Evolutionary conservation across 2,888 invertebrate species (phyloP).

Genomic region (Strigamia transsilvanica): DNA sequence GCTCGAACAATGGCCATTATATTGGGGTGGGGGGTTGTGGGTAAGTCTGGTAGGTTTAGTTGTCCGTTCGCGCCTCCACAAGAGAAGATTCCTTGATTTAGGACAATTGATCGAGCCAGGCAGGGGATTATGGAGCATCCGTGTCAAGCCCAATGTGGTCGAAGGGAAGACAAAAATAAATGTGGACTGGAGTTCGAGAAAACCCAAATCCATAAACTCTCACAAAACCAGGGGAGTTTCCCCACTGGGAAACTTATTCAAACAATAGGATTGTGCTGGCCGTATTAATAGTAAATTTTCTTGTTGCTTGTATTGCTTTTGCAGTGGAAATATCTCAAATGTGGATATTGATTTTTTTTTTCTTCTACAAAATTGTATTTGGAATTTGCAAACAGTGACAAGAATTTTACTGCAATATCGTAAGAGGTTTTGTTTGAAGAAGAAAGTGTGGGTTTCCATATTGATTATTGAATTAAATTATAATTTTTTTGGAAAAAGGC

Average conservation of each 20-base stretch:
- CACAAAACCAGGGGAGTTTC: background rate
- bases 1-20: slow-evolving; percentile 44
- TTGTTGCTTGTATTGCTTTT: too few species aligned
- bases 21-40: slow-evolving; percentile 33
- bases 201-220: slow-evolving; percentile 4
- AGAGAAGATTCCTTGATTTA: slow-evolving; percentile 40
- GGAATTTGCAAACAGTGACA: too few species aligned
- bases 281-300: background rate
- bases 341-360: too few species aligned
- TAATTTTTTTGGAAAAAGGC: too few species aligned
- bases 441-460: too few species aligned
- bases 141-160: slow-evolving; percentile 49
- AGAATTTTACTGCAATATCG: too few species aligned
- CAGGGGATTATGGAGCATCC: slow-evolving; percentile 43
- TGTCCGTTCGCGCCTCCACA: slow-evolving; percentile 42
- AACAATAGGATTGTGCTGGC: background rate
- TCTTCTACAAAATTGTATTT: too few species aligned
- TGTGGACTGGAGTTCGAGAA: background rate
- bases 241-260: background rate
- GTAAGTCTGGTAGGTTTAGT: slow-evolving; percentile 47
- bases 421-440: too few species aligned
- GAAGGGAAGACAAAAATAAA: slow-evolving; percentile 38
- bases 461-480: too few species aligned
- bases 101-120: slow-evolving; percentile 48
- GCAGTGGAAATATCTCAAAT: too few species aligned